These are phyloP conservation scores for Dryobota labecula DNA, from an alignment of 2,888 invertebrate genomes.

Conservation along the genomic window DNA sequence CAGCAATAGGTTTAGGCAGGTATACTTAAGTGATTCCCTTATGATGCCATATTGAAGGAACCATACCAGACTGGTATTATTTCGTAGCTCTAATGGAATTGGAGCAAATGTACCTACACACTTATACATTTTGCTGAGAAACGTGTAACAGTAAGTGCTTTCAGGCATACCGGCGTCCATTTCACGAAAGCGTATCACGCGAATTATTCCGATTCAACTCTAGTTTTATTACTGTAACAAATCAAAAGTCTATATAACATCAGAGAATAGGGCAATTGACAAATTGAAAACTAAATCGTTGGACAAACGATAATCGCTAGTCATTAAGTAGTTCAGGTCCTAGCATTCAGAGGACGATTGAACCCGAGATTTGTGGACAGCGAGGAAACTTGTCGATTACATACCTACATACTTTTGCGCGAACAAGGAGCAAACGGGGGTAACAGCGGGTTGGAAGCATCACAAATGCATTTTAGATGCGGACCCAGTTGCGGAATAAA, in stretches of 20 bases:
- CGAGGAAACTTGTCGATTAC: constrained; percentile 51
- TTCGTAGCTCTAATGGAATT: constrained; percentile 57
- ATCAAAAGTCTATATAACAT: constrained; percentile 48
- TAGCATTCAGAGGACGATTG: constrained; percentile 49
- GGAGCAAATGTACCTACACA: constrained; percentile 40
- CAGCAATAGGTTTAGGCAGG: constrained; percentile 42
- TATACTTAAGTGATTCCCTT: constrained; percentile 50
- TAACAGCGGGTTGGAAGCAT: constrained; percentile 68
- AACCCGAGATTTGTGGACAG: constrained; percentile 59
- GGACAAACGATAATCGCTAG: constrained; percentile 53
- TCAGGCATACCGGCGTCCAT: constrained; percentile 29
- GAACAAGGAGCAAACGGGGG: constrained; percentile 61
- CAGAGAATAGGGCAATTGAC: constrained; percentile 32
- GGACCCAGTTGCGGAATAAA: constrained; percentile 70
- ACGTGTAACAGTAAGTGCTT: constrained; percentile 44
- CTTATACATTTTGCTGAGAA: constrained; percentile 26
- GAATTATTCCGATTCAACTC: constrained; percentile 36
- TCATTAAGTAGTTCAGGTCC: constrained; percentile 42
- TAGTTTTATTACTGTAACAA: constrained; percentile 39
- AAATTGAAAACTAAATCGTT: constrained; percentile 50
- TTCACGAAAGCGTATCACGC: constrained; percentile 25
- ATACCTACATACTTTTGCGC: constrained; percentile 55
- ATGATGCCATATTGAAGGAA: constrained; percentile 36
- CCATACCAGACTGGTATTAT: constrained; percentile 45
- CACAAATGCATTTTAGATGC: constrained; percentile 77